Conservation (phyloP, 2,888 invertebrate species). For the Meiosimyza platycephala region DNA sequence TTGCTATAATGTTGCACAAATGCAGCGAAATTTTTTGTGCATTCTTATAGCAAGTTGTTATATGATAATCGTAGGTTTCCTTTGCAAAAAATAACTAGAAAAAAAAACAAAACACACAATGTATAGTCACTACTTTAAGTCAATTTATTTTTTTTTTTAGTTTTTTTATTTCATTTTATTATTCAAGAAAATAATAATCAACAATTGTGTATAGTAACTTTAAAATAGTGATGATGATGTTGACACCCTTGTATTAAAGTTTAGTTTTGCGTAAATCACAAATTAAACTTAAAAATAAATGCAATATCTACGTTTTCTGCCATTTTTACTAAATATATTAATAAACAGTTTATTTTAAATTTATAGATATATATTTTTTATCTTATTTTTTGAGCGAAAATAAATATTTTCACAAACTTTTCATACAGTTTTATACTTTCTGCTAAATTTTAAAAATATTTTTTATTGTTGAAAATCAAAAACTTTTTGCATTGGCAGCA, state of each 20-base stretch:
- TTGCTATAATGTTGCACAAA: slow-evolving; percentile 32
- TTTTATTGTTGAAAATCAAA: slow-evolving; percentile 34
- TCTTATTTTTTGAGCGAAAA: slow-evolving; percentile 28
- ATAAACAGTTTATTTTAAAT: background rate
- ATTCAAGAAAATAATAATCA: slow-evolving; percentile 44
- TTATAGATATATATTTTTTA: background rate
- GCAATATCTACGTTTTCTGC: slow-evolving; percentile 26
- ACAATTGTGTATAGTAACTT: slow-evolving; percentile 19
- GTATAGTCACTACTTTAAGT: slow-evolving; percentile 68
- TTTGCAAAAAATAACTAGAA: slow-evolving; percentile 16
- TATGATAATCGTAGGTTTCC: slow-evolving; percentile 52
- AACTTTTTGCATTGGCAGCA: slow-evolving; percentile 65
- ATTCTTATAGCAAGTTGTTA: slow-evolving; percentile 48
- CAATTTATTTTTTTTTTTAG: slow-evolving; percentile 49
- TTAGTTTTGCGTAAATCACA: slow-evolving; percentile 18
- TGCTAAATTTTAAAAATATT: slow-evolving; percentile 36
- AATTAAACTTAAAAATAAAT: slow-evolving; percentile 18
- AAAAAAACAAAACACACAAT: slow-evolving; percentile 51
- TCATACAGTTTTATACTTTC: background rate
- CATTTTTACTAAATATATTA: slow-evolving; percentile 10
- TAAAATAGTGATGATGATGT: slow-evolving; percentile 4
- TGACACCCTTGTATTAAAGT: slow-evolving; percentile 12
- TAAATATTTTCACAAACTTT: slow-evolving; percentile 32
- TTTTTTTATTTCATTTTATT: slow-evolving; percentile 39
- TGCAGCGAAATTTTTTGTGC: slow-evolving; percentile 38